Conservation (phyloP, 2,797 vertebrate species). For the Decapterus maruadsi region DNA sequence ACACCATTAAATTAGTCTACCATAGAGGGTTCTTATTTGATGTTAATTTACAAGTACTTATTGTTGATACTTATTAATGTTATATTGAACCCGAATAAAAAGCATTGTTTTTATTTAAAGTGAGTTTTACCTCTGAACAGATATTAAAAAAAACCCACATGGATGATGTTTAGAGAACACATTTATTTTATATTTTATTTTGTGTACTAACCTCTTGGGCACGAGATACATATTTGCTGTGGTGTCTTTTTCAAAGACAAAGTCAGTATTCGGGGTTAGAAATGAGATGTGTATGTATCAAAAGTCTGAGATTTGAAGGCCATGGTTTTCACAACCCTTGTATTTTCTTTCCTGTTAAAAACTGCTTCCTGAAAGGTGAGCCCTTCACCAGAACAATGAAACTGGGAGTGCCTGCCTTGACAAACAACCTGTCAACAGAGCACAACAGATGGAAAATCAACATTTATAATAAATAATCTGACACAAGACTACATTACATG, state of each 20-base stretch:
- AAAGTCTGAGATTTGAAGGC: background rate
- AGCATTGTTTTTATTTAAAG: background rate
- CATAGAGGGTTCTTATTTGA: too few relatives aligned
- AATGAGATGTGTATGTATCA: background rate
- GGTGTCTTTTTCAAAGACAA: background rate
- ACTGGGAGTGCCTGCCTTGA: constrained; percentile 91
- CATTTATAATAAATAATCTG: background rate
- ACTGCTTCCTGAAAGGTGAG: constrained; percentile 88
- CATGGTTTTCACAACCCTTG: constrained; percentile 67
- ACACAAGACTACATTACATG: background rate
- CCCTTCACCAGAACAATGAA: constrained; percentile 88
- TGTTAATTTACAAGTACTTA: background rate
- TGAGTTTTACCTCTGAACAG: background rate
- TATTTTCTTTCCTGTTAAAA: constrained; percentile 87
- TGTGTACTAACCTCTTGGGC: background rate
- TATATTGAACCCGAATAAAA: background rate
- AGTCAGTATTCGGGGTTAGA: constrained; percentile 6
- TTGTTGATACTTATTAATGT: background rate
- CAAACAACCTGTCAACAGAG: constrained; percentile 85
- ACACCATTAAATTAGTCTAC: too few relatives aligned
- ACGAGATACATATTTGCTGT: background rate
- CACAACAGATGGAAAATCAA: constrained; percentile 5
- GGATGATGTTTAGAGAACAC: background rate
- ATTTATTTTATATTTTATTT: constrained; percentile 1
- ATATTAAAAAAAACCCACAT: background rate